Base-by-base conservation (phyloP, 2,797 vertebrate species). In the Lutjanus argentimaculatus region DNA sequence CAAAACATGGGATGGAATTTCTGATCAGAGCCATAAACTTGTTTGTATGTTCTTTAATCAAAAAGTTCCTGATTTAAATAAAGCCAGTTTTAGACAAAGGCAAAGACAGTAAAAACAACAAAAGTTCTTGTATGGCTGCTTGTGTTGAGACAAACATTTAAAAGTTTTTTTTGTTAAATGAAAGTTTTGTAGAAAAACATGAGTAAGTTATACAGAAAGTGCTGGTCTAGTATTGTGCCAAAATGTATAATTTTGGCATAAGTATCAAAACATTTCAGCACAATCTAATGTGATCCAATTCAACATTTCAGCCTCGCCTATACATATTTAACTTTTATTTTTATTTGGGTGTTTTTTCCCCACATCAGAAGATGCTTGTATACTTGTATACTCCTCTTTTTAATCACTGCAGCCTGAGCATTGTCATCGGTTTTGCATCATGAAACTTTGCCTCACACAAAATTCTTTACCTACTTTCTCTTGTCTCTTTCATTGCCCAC, bases 381-480 rank as follows among this genome's bases (percentile, higher is more conserved):
- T 43, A 0, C 9, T 42, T 71, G 43, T 45, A 4, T 11, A 14
- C 16, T 72, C 76, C 2, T 22, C 6, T 30, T 17, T 52, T 17
- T 2, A 57, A 30, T 63, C n/a, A 46, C 57, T 56, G 40, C 15
- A 21, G 46, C 15, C 12, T 21, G 10, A 56, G 7, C 15, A 3
- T 6, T 6, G 4, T 51, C 45, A 7, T 51, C n/a, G 65, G 30
- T 46, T 67, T 72, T 45, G 10, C 15, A 1, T 11, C 36, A 46
- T 22, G n/a, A 53, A 74, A 68, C 74, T 76, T 75, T 42, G 2
- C 25, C 46, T 55, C 16, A 21, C 21, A 4, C 17, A 21, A 48
- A 73, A 48, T 19, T 52, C 49, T 80, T 72, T 46, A 14, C 40
- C 55, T 21, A 30, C 40, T 74, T 70, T 65, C 15, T 52, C 36